Conservation (phyloP, 2,888 invertebrate genomes). For the Oligia fasciuncula region DNA sequence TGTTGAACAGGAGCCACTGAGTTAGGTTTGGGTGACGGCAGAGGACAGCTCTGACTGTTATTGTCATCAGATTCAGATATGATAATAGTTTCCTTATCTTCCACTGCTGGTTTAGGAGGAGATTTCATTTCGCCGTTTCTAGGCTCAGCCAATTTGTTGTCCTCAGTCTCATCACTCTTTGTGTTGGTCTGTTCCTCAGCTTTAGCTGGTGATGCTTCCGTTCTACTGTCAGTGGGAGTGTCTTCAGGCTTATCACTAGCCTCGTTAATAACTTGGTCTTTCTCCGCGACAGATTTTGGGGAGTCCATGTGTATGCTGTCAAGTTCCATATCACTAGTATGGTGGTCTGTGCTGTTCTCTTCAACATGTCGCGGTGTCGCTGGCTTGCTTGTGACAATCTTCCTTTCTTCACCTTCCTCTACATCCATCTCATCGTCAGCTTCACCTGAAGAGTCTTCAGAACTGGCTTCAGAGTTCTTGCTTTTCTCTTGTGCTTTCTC, state of each 20-base stretch:
- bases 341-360: conserved; percentile 86
- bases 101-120: conserved; percentile 72
- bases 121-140: conserved; percentile 80
- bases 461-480: conserved; percentile 86
- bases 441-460: conserved; percentile 91
- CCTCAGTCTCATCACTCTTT: conserved; percentile 66
- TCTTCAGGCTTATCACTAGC: conserved; percentile 74
- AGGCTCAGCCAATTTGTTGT: conserved; percentile 73
- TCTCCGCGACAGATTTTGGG: conserved; percentile 84
- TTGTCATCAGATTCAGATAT: conserved; percentile 88
- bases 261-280: conserved; percentile 83
- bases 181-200: conserved; percentile 65
- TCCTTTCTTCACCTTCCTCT: conserved; percentile 88
- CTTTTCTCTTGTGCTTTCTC: conserved; percentile 77
- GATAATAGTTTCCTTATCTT: conserved; percentile 87
- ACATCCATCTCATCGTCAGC: conserved; percentile 93
- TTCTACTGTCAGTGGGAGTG: conserved; percentile 66
- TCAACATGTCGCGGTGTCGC: conserved; percentile 80
- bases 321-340: conserved; percentile 88
- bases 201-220: conserved; percentile 65
- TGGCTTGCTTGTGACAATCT: conserved; percentile 82
- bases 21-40: conserved; percentile 85
- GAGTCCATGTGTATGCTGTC: conserved; percentile 88
- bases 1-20: conserved; percentile 75
- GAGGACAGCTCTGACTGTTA: conserved; percentile 87